Evolutionary conservation across 2,888 invertebrate species (phyloP), one percentile per base, ranked within the genome.

Genomic region (Tortrix viridana): DNA sequence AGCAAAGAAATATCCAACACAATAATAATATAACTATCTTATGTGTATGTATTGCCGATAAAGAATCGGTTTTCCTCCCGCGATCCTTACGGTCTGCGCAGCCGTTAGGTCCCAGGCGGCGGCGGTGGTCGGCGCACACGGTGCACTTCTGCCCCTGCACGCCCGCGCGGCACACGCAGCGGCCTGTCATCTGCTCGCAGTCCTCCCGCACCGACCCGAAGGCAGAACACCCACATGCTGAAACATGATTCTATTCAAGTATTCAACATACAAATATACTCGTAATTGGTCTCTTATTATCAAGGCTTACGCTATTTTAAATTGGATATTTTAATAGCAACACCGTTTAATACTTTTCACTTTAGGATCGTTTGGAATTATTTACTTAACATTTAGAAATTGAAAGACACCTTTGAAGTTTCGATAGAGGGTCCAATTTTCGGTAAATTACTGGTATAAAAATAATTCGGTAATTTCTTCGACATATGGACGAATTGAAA

Each of bases 131-230:
- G 7, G 95, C 94, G 78, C 96, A 96, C 41, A 95, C 93, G 5
- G 96, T 96, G 88, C 98, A 98, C 82, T 98, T 97, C 80, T 96
- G 96, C 14, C 98, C 98, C 73, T 95, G 95, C 23, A 97, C 96
- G 9, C 96, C 96, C 5, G 95, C 93, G 71, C 96, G 95, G 86
- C 98, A 98, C 44, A 97, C 96, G 81, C 98, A 98, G 49, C 96
- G 93, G 7, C 98, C 98, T 0, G 96, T 97, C 96, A 97, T 97
- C 89, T 98, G 98, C 76, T 98, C 97, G 83, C 98, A 98, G 83
- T 98, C 98, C 75, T 97, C 96, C 63, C 98, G 93, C 1, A 96
- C 96, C 0, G 98, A 97, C 3, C 98, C 98, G 76, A 96, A 96
- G 14, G 95, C 94, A 50, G 97, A 97, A 83, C 98, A 98, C 9